Percentiles rank a stretch among this genome's conserved stretches.
These are phyloP conservation scores for Drosophila suboccidentalis DNA, from an alignment of 2,888 invertebrate genomes.

Conservation along the genomic window DNA sequence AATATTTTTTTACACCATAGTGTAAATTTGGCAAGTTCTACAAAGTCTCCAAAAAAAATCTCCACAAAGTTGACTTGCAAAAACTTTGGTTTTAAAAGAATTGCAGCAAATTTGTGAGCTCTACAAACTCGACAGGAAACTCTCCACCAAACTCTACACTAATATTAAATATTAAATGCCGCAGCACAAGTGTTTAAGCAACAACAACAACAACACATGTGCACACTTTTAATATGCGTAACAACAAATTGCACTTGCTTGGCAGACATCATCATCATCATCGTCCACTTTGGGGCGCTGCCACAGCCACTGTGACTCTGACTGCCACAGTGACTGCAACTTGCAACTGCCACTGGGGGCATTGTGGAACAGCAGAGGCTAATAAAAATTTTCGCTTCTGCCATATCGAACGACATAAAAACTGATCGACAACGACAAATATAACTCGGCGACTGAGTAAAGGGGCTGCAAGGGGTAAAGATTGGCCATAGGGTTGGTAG, in stretches of 20 bases:
- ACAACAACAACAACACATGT: slow-evolving; percentile 9
- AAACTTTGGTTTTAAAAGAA: background rate
- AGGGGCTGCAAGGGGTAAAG: slow-evolving; percentile 13
- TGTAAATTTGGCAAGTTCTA: slow-evolving; percentile 15
- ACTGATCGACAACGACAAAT: slow-evolving; percentile 82
- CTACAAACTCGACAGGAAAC: slow-evolving; percentile 35
- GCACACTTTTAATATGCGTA: slow-evolving; percentile 52
- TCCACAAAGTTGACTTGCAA: background rate
- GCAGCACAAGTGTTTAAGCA: background rate
- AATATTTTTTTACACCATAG: background rate
- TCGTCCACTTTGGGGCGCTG: slow-evolving; percentile 18
- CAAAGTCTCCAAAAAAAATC: slow-evolving; percentile 23
- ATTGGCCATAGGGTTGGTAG: background rate
- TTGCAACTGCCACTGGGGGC: slow-evolving; percentile 33
- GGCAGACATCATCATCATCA: slow-evolving; percentile 64
- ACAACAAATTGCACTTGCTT: slow-evolving; percentile 75
- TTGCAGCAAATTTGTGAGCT: background rate
- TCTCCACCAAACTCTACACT: slow-evolving; percentile 39
- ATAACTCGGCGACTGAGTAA: slow-evolving; percentile 64
- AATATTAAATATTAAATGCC: background rate
- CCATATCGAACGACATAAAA: slow-evolving; percentile 81
- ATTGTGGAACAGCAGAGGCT: slow-evolving; percentile 69
- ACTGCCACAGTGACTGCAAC: slow-evolving; percentile 9
- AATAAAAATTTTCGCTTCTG: slow-evolving; percentile 76
- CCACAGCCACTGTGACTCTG: slow-evolving; percentile 9